These are phyloP conservation scores for Apis florea DNA, from an alignment of 1,140 invertebrate species.

Conservation along the genomic window DNA sequence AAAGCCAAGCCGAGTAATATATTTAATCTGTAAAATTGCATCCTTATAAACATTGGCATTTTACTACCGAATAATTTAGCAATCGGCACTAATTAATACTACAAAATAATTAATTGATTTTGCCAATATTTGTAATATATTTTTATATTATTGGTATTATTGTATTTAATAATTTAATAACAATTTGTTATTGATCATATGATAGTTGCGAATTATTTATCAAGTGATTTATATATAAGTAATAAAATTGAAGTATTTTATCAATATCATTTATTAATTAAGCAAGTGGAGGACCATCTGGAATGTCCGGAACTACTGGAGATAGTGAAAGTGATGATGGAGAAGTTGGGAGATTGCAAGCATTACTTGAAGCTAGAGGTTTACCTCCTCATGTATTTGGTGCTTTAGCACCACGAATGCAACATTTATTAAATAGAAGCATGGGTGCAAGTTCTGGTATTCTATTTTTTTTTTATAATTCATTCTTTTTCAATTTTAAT, in stretches of 20 bases:
- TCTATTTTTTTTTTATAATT: conserved; percentile 25
- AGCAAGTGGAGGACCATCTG: conserved; percentile 76
- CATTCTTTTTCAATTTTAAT: conserved; percentile 28
- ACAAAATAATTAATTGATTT: too few relatives aligned
- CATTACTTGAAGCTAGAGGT: conserved; percentile 95
- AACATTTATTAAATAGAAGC: conserved; percentile 96
- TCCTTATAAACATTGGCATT: too few relatives aligned
- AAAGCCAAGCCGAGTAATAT: too few relatives aligned
- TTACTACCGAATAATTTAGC: too few relatives aligned
- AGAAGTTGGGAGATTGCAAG: conserved; percentile 93
- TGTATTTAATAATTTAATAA: too few relatives aligned
- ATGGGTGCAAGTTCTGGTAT: conserved; percentile 92
- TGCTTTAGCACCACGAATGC: conserved; percentile 97
- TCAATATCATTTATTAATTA: conserved; percentile 29
- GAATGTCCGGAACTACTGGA: conserved; percentile 75
- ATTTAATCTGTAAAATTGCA: too few relatives aligned
- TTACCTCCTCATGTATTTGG: conserved; percentile 97
- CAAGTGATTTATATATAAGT: neutral
- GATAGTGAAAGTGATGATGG: conserved; percentile 88
- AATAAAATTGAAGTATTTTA: too few relatives aligned
- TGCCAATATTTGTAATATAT: too few relatives aligned
- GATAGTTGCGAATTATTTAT: neutral
- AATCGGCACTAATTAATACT: too few relatives aligned
- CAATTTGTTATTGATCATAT: too few relatives aligned
- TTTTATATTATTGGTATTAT: too few relatives aligned